phyloP scores from a whole-genome alignment of 2,888 invertebrate genomes.

The Melinaea menophilus region DNA sequence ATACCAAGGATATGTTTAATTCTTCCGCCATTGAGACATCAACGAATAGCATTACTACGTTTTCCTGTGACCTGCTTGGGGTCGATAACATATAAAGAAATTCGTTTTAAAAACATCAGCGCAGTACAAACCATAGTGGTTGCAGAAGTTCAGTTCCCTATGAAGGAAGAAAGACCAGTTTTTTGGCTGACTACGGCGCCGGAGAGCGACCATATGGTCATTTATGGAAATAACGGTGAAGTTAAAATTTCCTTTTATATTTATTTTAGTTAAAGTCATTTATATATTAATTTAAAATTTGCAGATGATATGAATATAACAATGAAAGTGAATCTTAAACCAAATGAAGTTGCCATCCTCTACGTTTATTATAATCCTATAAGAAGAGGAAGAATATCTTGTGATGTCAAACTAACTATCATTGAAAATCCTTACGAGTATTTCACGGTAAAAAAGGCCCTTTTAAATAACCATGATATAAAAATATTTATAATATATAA shows the following conservation, averaged over 20 bases:
- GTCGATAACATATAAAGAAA: conserved; percentile 49
- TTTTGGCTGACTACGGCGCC: conserved; percentile 53
- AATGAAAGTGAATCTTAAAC: conserved; percentile 46
- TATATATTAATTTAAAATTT: conserved; percentile 26
- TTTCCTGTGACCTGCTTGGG: conserved; percentile 69
- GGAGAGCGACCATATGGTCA: conserved; percentile 42
- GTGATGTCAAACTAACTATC: conserved; percentile 58
- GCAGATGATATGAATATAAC: conserved; percentile 45
- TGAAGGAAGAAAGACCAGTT: conserved; percentile 49
- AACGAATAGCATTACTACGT: conserved; percentile 45
- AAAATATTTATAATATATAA: background rate
- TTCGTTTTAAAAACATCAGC: conserved; percentile 60
- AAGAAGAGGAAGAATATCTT: conserved; percentile 53
- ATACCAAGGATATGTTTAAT: conserved; percentile 63
- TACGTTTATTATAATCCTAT: conserved; percentile 58
- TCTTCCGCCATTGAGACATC: conserved; percentile 47
- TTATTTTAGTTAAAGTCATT: conserved; percentile 8
- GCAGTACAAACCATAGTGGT: conserved; percentile 50
- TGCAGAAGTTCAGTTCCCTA: conserved; percentile 44
- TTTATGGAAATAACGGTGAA: conserved; percentile 47
- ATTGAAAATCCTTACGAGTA: conserved; percentile 65
- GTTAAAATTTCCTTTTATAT: conserved; percentile 2
- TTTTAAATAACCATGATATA: background rate
- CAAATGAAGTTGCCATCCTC: conserved; percentile 48
- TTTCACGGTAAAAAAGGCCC: conserved; percentile 49